Percentiles rank a stretch among this genome's conserved stretches.
These are phyloP conservation scores for Sebastes miniatus DNA, from an alignment of 2,797 vertebrate species.

Conservation along the genomic window DNA sequence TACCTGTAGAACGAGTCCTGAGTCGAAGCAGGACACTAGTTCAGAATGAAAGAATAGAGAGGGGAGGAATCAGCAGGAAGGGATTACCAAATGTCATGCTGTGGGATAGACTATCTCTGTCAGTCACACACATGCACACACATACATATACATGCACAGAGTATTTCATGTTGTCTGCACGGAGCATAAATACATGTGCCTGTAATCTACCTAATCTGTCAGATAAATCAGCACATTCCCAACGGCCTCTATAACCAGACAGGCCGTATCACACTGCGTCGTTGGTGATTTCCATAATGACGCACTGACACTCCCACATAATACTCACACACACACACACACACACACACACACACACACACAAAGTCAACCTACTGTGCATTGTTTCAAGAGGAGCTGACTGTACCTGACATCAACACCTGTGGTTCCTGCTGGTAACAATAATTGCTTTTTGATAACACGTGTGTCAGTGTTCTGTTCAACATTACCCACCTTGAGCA, in stretches of 20 bases:
- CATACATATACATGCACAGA: background rate
- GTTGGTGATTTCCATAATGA: conserved; percentile 53
- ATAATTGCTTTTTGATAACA: background rate
- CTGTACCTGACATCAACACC: background rate
- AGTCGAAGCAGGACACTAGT: conserved; percentile 19
- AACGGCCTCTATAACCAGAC: conserved; percentile 4
- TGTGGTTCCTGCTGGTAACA: background rate
- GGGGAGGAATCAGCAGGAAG: conserved; percentile 29
- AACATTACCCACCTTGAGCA: background rate
- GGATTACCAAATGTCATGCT: conserved; percentile 25
- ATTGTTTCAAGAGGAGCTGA: background rate
- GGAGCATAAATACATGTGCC: background rate
- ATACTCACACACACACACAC: background rate
- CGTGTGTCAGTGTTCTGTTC: background rate
- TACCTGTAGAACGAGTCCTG: conserved; percentile 68
- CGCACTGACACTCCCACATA: conserved; percentile 1
- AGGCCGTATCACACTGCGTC: background rate
- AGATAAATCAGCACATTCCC: conserved; percentile 29
- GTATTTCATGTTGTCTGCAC: background rate
- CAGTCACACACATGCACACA: background rate
- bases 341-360: background rate
- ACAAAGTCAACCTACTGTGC: background rate
- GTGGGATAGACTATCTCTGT: background rate
- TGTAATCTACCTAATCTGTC: conserved; percentile 19
- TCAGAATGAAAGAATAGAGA: conserved; percentile 31